These are phyloP conservation scores for Equus quagga DNA, from an alignment of 2,113 vertebrate genomes.

Conservation along the genomic window DNA sequence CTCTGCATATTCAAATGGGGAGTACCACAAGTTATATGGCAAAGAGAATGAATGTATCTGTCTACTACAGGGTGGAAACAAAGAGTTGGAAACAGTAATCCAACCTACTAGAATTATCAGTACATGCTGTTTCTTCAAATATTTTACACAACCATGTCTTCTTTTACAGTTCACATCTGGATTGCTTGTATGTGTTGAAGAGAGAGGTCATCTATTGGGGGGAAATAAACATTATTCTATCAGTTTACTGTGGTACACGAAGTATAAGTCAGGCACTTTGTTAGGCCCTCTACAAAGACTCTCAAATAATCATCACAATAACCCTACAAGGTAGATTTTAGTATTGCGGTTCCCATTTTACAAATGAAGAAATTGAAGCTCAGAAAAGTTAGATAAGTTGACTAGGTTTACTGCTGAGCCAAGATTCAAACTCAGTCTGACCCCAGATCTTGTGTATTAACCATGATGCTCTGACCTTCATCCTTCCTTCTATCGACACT, in stretches of 20 bases:
- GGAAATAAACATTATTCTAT: not conserved
- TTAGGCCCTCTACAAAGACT: not conserved
- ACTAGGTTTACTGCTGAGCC: not conserved
- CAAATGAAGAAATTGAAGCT: not conserved
- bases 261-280: not conserved
- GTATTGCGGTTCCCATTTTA: not conserved
- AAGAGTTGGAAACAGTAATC: conserved; percentile 15
- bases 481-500: not conserved
- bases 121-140: not conserved
- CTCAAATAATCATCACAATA: not conserved
- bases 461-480: not conserved
- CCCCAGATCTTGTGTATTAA: not conserved
- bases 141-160: not conserved
- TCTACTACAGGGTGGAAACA: not conserved
- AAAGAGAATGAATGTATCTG: not conserved
- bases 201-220: not conserved
- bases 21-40: not conserved
- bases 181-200: not conserved
- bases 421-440: conserved; percentile 34
- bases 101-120: not conserved
- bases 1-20: not conserved
- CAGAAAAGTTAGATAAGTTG: not conserved
- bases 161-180: not conserved
- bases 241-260: not conserved
- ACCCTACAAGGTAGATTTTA: not conserved